These are phyloP conservation scores for Lysiphlebus fabarum DNA, from an alignment of 1,140 invertebrate species.

Conservation along the genomic window DNA sequence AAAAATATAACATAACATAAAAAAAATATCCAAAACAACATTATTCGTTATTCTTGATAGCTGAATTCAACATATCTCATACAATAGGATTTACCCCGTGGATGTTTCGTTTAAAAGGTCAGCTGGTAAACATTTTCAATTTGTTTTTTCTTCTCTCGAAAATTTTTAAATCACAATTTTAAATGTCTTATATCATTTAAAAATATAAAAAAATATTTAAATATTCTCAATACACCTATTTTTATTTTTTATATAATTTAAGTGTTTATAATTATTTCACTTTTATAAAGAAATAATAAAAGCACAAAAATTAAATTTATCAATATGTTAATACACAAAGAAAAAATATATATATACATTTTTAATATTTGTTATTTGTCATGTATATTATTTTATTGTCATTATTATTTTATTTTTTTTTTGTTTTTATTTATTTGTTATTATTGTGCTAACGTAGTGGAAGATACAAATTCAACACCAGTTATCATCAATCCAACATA, in stretches of 20 bases:
- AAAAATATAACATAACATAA: no score
- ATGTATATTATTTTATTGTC: no score
- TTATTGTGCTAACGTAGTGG: slow-evolving; percentile 57
- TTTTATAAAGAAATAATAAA: not conserved
- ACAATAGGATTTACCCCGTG: slow-evolving; percentile 60
- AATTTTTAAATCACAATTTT: not conserved
- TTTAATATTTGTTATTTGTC: not conserved
- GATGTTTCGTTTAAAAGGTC: slow-evolving; percentile 60
- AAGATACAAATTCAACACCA: slow-evolving; percentile 56
- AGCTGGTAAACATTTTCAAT: slow-evolving; percentile 33
- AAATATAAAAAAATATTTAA: no score
- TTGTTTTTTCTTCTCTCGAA: slow-evolving; percentile 1
- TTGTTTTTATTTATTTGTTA: slow-evolving; percentile 22
- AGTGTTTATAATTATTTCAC: no score
- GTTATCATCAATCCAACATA: slow-evolving; percentile 44
- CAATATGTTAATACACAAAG: not conserved
- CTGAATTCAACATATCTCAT: slow-evolving; percentile 49
- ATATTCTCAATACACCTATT: no score
- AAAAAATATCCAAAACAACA: not conserved
- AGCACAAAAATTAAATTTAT: not conserved
- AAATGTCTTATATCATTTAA: no score
- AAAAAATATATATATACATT: not conserved
- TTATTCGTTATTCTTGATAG: slow-evolving; percentile 37
- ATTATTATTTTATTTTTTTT: slow-evolving; percentile 7
- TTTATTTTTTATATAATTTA: no score